These are phyloP conservation scores for Argyrosomus japonicus DNA, from an alignment of 2,113 vertebrate genomes.

Conservation along the genomic window DNA sequence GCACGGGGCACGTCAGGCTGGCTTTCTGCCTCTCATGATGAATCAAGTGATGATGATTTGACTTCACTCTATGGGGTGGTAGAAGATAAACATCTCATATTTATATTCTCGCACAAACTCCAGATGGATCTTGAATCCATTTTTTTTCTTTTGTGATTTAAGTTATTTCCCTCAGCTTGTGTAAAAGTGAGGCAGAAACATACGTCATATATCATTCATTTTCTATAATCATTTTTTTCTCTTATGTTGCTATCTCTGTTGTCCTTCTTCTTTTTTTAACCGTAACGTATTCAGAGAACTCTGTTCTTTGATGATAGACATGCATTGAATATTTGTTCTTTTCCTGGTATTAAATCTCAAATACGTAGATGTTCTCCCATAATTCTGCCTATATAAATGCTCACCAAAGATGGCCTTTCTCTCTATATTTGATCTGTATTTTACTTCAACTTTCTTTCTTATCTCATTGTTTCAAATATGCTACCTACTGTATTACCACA, in stretches of 20 bases:
- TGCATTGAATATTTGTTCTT: background rate
- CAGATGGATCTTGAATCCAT: background rate
- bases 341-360: conserved; percentile 5
- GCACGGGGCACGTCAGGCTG: conserved; percentile 12
- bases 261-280: background rate
- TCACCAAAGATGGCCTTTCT: background rate
- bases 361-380: background rate
- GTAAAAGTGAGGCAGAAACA: background rate
- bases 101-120: conserved; percentile 9
- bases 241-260: background rate
- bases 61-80: conserved; percentile 3
- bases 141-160: background rate
- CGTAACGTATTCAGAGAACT: background rate
- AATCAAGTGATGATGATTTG: conserved; percentile 44
- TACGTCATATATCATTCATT: conserved; percentile 15
- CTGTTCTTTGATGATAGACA: conserved; percentile 1
- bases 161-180: background rate
- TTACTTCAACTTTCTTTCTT: background rate
- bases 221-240: background rate
- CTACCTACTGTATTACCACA: background rate
- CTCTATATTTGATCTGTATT: background rate
- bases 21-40: conserved; percentile 54
- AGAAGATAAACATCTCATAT: conserved; percentile 13
- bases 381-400: background rate
- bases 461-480: background rate